Conservation (phyloP, 2,888 invertebrate species). For the Megamerina dolium region DNA sequence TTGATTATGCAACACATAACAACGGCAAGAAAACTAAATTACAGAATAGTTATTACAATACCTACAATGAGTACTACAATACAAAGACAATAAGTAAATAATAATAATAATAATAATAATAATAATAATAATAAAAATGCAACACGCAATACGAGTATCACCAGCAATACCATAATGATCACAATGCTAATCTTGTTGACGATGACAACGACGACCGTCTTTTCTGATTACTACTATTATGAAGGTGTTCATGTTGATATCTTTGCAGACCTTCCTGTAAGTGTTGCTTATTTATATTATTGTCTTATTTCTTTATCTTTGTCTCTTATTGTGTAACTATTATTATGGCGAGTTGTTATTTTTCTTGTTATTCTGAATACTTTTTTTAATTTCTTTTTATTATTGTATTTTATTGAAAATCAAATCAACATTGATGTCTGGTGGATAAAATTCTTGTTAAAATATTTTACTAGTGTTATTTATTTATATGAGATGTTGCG, state of each 20-base stretch:
- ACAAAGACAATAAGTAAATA: neutral
- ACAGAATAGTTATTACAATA: no score
- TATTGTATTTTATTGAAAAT: neutral
- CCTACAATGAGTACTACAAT: no score
- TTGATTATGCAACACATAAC: no score
- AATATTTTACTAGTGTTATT: no score
- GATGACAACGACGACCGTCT: neutral
- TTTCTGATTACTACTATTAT: neutral
- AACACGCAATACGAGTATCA: neutral
- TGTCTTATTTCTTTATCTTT: neutral
- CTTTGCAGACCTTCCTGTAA: slow-evolving; percentile 1
- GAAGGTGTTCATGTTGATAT: neutral
- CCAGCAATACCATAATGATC: neutral
- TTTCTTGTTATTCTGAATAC: neutral
- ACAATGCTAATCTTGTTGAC: neutral
- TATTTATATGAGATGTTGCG: no score
- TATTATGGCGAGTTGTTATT: neutral
- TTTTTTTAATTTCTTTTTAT: neutral
- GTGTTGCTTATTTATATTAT: neutral
- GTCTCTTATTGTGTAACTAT: no score
- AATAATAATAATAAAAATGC: neutral
- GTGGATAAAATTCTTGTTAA: no score
- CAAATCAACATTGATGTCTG: no score
- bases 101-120: neutral
- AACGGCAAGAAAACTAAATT: no score